Evolutionary conservation across 2,888 invertebrate genomes (phyloP), one percentile per base, ranked within the genome.

Genomic region (Chymomyza procnemis): DNA sequence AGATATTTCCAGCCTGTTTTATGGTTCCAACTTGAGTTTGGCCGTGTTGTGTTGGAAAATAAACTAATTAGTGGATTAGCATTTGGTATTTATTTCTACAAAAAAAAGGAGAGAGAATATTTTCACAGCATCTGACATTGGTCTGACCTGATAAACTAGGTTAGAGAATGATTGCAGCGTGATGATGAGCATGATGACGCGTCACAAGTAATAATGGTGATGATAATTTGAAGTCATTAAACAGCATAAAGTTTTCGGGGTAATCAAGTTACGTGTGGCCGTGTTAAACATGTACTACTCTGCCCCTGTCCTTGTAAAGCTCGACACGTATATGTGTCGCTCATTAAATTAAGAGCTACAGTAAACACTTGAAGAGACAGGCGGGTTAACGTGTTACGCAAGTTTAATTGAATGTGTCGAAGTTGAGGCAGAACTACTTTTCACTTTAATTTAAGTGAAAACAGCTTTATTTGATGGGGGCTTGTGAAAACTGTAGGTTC

Each of bases 1-100:
- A 63, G 55, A 63, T 34, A 30, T 30, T 41, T 12, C 48, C 48
- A 22, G 47, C 12, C 4, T 59, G 34, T 30, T 16, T 61, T 69
- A 58, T 50, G 34, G 14, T 48, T 59, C 55, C 52, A 57, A 41
- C 47, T 58, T 41, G 34, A 12, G 69, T 61, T 61, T 69, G 61
- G 34, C 52, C 50, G 68, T 69, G 64, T 70, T 22, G 30, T 66
- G 73, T 54, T 62, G 68, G 77, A 56, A 12, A 41, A 41, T 67
- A 62, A 86, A 72, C 81, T 84, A 82, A 82, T 82, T 84, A 81
- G 81, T 74, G 74, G 68, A 80, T 80, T 72, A 78, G 74, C 69
- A 80, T 74, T 72, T 69, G 63, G 69, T 63, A 79, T 50, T 50
- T 56, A 57, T 58, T 47, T 41, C 47, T 61, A 41, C 16, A n/a